Conservation (phyloP, 2,113 vertebrate species). For the Psittacula cyanocephala region DNA sequence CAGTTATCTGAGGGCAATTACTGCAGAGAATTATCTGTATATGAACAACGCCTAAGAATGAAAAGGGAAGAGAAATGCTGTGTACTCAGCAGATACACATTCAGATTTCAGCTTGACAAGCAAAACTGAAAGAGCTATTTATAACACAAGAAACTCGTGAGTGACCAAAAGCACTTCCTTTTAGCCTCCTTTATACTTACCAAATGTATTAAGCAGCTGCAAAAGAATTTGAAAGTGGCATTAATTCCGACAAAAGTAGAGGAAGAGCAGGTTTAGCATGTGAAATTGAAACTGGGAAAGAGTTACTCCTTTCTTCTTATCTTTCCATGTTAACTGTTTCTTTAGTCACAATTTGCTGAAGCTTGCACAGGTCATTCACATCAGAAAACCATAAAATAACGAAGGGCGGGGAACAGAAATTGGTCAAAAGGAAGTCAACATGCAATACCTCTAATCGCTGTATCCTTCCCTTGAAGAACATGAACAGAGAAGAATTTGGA, state of each 20-base stretch:
- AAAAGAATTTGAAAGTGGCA: background rate
- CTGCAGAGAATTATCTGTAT: background rate
- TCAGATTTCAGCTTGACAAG: slow-evolving; percentile 17
- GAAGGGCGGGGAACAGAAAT: background rate
- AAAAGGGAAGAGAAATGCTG: slow-evolving; percentile 6
- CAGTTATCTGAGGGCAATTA: background rate
- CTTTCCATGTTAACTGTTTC: background rate
- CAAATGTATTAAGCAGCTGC: background rate
- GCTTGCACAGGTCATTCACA: background rate
- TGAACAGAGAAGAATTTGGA: slow-evolving; percentile 97
- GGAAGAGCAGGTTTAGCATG: background rate
- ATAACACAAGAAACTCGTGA: background rate
- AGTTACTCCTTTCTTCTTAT: background rate
- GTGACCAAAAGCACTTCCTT: background rate
- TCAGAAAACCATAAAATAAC: background rate
- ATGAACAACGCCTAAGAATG: background rate
- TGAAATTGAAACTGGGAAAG: background rate
- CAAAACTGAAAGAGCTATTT: slow-evolving; percentile 16
- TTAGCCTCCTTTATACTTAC: background rate
- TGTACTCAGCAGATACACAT: background rate
- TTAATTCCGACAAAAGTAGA: background rate
- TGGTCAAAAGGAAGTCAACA: background rate
- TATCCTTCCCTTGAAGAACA: slow-evolving; percentile 98
- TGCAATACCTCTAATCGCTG: slow-evolving; percentile 91
- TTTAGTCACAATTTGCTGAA: background rate